Evolutionary conservation across 1,140 invertebrate species (phyloP), one percentile per base, ranked within the genome.

Genomic region (Magallana ariakensis): DNA sequence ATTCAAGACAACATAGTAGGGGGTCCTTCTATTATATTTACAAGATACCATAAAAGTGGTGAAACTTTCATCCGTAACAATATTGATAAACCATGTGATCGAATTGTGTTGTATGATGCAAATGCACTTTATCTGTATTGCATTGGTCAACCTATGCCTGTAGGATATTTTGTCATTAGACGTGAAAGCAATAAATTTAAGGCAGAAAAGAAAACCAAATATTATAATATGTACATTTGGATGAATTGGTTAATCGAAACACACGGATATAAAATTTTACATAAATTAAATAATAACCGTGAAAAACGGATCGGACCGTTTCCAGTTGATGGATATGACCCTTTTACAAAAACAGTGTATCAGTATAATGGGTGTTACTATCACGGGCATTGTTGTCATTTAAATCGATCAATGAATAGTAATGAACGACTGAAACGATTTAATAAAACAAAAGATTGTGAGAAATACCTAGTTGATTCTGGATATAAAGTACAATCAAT

Each of bases 11-110:
- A 87, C 22, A 88, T 89, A 19, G 60, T 82, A 7, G 90, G 90
- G 11, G 80, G 88, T 11, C 88, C 84, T 19, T 86, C 86, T 7
- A 80, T 90, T n/a, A 85, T 90, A 13, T 90, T 88, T 22, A 55
- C 55, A 15, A 84, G 90, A 11, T 85, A 88, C 57, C 70, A 81
- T 13, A 85, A 88, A 57, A 82, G 53, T 11, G 82, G 60, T 4
- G 16, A 86, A 80, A 89, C 90, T 11, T 13, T 6, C 4, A 86
- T 90, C 8, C 58, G 88, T 46, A 46, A 75, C 13, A 60, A 60
- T 16, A 15, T n/a, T 6, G 80, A 57, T 3, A 46, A 84, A 16
- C 46, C 33, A 15, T 82, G 46, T 46, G 0, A 87, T 55, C 83
- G 56, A 16, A 53, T 89, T 6, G 60, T 80, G 7, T 88, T 85